A percentile compares a stretch with the other conserved stretches of the same genome.
Evolutionary conservation across 2,797 vertebrate genomes (phyloP).

Genomic region (Parauchenoglanis punctatus): DNA sequence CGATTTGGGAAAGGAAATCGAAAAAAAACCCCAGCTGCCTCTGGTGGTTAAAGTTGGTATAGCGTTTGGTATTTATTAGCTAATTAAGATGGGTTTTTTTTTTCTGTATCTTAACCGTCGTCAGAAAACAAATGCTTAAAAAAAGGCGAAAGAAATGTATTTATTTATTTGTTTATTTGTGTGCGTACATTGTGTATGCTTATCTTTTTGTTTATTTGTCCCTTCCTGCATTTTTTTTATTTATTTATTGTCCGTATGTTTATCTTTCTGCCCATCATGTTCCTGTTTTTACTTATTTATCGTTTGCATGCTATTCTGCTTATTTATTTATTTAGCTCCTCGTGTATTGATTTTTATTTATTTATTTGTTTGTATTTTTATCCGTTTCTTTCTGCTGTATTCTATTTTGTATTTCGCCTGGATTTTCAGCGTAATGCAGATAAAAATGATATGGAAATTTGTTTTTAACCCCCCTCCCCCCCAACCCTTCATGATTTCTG

Average conservation of each 20-base stretch:
- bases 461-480: no score
- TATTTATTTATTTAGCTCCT: not conserved
- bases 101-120: not conserved
- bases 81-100: no score
- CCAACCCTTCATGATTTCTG: not conserved
- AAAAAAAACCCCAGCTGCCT: not conserved
- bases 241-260: not conserved
- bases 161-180: not conserved
- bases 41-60: not conserved
- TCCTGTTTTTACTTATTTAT: not conserved
- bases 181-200: not conserved
- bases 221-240: not conserved
- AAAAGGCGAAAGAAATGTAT: not conserved
- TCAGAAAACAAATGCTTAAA: not conserved
- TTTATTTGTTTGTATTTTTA: no score
- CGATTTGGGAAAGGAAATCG: not conserved
- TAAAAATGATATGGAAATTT: not conserved
- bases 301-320: no score
- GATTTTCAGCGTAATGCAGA: not conserved
- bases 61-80: not conserved
- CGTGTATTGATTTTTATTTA: no score
- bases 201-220: not conserved
- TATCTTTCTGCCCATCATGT: not conserved
- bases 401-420: not conserved
- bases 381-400: not conserved